Evolutionary conservation across 2,888 invertebrate species (phyloP).

Genomic region (Lasioglossum figueresi): DNA sequence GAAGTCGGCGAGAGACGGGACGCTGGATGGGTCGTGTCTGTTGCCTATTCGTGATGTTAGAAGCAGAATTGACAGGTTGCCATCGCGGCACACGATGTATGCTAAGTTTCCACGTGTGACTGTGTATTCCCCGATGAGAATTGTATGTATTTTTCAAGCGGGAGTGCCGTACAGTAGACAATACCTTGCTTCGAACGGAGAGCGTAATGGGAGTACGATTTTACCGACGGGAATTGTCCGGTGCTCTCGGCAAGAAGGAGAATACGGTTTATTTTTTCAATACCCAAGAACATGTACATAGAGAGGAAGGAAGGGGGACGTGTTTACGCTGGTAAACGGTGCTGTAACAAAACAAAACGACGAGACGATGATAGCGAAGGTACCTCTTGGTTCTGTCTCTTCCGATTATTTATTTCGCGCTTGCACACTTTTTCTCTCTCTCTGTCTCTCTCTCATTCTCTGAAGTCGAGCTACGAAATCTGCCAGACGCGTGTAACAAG

Average conservation of each 20-base stretch:
- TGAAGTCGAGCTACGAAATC: background rate
- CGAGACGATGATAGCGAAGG: constrained; percentile 5
- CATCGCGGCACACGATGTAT: constrained; percentile 1
- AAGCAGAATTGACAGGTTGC: constrained; percentile 8
- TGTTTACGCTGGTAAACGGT: constrained; percentile 34
- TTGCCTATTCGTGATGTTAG: constrained; percentile 39
- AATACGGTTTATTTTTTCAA: constrained; percentile 58
- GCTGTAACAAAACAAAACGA: constrained; percentile 25
- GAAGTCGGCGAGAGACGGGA: background rate
- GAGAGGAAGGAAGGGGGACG: background rate
- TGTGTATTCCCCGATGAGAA: constrained; percentile 11
- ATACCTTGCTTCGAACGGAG: constrained; percentile 23
- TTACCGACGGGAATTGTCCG: constrained; percentile 32
- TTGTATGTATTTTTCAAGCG: constrained; percentile 44
- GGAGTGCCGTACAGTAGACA: constrained; percentile 36
- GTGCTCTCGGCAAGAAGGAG: constrained; percentile 31
- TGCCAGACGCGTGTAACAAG: background rate
- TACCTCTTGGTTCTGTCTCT: constrained; percentile 3
- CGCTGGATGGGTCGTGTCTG: constrained; percentile 31
- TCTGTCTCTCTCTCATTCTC: background rate
- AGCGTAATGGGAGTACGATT: background rate
- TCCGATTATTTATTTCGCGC: constrained; percentile 35
- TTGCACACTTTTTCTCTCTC: background rate
- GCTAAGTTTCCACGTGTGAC: constrained; percentile 40
- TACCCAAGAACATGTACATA: constrained; percentile 50